Conservation (phyloP, 2,113 vertebrate genomes). For the Coturnix japonica region DNA sequence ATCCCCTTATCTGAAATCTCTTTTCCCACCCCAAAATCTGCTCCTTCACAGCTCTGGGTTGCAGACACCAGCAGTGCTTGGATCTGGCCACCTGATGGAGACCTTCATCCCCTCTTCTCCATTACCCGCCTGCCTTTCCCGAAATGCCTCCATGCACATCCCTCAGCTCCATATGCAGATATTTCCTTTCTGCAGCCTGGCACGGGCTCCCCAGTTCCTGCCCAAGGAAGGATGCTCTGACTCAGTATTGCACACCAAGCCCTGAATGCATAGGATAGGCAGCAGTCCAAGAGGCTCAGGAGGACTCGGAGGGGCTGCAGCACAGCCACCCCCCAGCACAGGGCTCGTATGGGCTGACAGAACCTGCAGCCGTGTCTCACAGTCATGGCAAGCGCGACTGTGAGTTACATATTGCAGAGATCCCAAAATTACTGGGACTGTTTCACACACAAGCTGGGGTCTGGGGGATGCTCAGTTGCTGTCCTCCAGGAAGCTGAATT, state of each 20-base stretch:
- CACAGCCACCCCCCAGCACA: not conserved
- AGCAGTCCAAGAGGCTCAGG: not conserved
- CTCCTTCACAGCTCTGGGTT: not conserved
- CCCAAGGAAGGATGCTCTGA: not conserved
- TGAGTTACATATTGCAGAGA: not conserved
- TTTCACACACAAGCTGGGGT: constrained; percentile 34
- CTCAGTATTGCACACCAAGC: not conserved
- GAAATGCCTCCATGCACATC: not conserved
- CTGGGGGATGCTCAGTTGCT: constrained; percentile 48
- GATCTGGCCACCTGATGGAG: constrained; percentile 59
- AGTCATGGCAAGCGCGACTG: not conserved
- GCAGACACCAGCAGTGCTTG: not conserved
- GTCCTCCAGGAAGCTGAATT: constrained; percentile 42
- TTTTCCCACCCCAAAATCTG: not conserved
- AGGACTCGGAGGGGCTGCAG: not conserved
- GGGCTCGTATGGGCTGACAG: not conserved
- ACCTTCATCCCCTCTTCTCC: constrained; percentile 40
- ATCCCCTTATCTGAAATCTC: accelerated
- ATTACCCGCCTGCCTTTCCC: not conserved
- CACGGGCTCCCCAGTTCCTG: not conserved
- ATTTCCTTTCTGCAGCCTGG: not conserved
- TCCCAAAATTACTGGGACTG: constrained; percentile 50
- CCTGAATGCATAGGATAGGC: accelerated
- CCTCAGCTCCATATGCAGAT: not conserved
- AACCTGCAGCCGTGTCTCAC: not conserved